These are phyloP conservation scores for Sitta carolinensis DNA, from an alignment of 2,797 vertebrate species.

Conservation along the genomic window DNA sequence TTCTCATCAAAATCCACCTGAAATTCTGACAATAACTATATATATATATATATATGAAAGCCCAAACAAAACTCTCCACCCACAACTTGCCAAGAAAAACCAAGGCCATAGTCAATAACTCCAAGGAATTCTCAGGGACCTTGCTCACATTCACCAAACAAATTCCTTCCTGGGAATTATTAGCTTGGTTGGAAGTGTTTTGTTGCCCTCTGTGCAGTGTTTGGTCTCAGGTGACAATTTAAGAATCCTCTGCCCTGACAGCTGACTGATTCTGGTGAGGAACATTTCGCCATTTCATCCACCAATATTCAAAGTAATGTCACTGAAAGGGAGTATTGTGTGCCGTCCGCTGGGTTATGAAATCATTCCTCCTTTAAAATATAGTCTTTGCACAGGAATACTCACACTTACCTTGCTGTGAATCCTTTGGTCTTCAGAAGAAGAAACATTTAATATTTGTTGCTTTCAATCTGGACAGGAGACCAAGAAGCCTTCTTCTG, in stretches of 20 bases:
- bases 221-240: neutral
- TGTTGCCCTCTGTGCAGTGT: neutral
- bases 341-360: neutral
- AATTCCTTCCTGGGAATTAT: conserved; percentile 25
- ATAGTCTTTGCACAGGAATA: neutral
- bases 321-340: neutral
- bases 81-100: neutral
- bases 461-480: neutral
- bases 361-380: neutral
- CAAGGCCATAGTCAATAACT: neutral
- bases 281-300: neutral
- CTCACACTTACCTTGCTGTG: neutral
- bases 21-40: neutral
- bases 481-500: neutral
- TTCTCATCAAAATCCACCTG: neutral
- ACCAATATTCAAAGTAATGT: neutral
- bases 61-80: neutral
- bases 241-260: neutral
- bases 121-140: neutral
- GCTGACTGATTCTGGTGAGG: neutral
- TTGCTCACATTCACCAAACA: neutral
- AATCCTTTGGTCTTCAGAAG: neutral
- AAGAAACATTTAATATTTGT: neutral
- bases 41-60: too few species aligned
- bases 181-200: neutral